Evolutionary conservation across 2,113 vertebrate genomes (phyloP).

Genomic region (Festucalex cinctus): DNA sequence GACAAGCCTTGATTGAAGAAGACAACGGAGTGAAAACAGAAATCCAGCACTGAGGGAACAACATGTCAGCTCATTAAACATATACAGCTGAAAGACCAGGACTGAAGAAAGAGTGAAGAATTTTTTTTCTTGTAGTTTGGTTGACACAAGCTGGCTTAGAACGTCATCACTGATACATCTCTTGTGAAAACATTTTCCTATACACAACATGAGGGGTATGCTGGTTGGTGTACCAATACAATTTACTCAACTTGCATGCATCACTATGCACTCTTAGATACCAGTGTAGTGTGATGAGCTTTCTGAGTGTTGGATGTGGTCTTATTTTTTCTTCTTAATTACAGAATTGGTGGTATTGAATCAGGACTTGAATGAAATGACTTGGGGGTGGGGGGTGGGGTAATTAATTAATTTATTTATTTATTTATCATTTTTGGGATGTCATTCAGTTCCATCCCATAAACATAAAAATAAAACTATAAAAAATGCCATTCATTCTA

Average conservation of each 20-base stretch:
- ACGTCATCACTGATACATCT: slow-evolving; percentile 50
- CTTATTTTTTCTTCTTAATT: too few relatives aligned
- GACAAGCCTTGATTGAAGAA: slow-evolving; percentile 39
- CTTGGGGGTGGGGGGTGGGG: too few relatives aligned
- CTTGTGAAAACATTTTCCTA: slow-evolving; percentile 22
- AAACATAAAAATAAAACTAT: too few relatives aligned
- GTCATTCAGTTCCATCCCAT: too few relatives aligned
- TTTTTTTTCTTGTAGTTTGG: slow-evolving; percentile 27
- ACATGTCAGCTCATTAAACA: slow-evolving; percentile 59
- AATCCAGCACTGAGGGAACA: slow-evolving; percentile 36
- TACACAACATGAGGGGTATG: not conserved
- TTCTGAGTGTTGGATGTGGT: too few relatives aligned
- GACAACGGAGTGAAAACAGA: slow-evolving; percentile 16
- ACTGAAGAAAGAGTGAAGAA: slow-evolving; percentile 31
- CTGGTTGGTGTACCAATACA: not conserved
- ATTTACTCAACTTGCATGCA: not conserved
- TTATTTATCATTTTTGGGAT: too few relatives aligned
- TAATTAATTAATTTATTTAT: too few relatives aligned
- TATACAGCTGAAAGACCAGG: slow-evolving; percentile 42
- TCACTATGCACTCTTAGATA: not conserved
- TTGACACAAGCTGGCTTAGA: slow-evolving; percentile 26
- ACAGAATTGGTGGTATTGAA: too few relatives aligned
- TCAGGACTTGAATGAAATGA: too few relatives aligned
- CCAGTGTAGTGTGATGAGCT: too few relatives aligned
- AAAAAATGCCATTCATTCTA: too few relatives aligned